phyloP scores from a whole-genome alignment of 2,113 vertebrate species.

The Rhinolophus sinicus region DNA sequence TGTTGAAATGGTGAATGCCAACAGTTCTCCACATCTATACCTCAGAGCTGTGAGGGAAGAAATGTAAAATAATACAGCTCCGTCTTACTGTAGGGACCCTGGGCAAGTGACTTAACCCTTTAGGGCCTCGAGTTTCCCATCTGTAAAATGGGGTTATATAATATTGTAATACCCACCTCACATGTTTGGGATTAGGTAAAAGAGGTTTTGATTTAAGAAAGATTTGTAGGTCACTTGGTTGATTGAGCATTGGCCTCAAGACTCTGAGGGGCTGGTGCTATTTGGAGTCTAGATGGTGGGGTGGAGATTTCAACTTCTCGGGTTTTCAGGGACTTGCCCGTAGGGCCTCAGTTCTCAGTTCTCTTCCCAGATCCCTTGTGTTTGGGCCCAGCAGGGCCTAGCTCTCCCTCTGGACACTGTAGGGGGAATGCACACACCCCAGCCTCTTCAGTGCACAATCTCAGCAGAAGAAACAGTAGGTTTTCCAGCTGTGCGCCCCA shows the following conservation, averaged over 20 bases:
- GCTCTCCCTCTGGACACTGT: neutral
- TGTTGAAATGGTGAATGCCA: conserved; percentile 13
- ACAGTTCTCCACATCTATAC: neutral
- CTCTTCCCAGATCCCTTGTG: neutral
- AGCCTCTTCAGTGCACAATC: neutral
- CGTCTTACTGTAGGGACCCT: neutral
- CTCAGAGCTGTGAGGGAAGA: neutral
- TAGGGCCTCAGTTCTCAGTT: neutral
- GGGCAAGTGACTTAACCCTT: neutral
- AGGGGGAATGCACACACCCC: neutral
- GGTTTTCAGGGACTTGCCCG: neutral
- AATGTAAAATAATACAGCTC: neutral
- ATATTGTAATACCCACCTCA: neutral
- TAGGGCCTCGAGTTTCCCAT: neutral
- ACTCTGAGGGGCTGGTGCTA: neutral
- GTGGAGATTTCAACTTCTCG: neutral
- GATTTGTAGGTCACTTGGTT: neutral
- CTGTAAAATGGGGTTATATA: neutral
- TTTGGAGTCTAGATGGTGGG: neutral
- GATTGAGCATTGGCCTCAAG: neutral
- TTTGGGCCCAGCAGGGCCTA: neutral
- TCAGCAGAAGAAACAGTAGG: neutral
- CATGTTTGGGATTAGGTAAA: neutral
- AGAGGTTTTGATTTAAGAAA: neutral
- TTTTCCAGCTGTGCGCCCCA: neutral